A percentile compares a stretch with the other conserved stretches of the same genome.
These are phyloP conservation scores for Scaptomyza hsui DNA, from an alignment of 1,140 invertebrate species.

Conservation along the genomic window DNA sequence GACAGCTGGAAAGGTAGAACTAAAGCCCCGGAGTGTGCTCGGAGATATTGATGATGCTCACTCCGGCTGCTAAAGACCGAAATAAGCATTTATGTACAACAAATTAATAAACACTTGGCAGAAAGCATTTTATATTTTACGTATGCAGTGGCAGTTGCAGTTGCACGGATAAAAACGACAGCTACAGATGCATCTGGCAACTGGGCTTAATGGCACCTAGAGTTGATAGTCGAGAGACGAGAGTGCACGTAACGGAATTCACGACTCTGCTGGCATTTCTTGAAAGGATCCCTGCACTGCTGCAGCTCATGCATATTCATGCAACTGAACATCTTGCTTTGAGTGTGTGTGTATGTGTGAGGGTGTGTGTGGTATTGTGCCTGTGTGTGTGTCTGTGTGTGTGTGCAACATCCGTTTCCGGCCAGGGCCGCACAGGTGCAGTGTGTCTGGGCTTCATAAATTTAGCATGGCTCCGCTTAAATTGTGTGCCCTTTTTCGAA, in stretches of 20 bases:
- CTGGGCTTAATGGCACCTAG: constrained; percentile 60
- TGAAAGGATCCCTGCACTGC: constrained; percentile 50
- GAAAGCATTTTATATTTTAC: constrained; percentile 46
- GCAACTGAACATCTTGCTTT: not conserved
- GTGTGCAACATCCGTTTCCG: constrained; percentile 58
- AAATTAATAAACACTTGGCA: constrained; percentile 67
- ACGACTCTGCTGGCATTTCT: constrained; percentile 48
- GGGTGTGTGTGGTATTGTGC: constrained; percentile 2
- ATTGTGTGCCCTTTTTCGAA: constrained; percentile 64
- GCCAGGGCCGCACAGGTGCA: constrained; percentile 11
- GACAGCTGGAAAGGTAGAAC: not conserved
- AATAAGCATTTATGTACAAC: constrained; percentile 52
- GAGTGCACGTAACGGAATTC: constrained; percentile 20
- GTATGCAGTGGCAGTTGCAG: constrained; percentile 40
- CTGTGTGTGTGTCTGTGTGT: constrained; percentile 4
- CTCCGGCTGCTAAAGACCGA: constrained; percentile 5
- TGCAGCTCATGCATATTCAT: constrained; percentile 72
- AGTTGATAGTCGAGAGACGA: constrained; percentile 9
- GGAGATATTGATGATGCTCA: constrained; percentile 63
- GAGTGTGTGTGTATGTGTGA: not conserved
- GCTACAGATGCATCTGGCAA: constrained; percentile 40
- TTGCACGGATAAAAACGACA: constrained; percentile 4
- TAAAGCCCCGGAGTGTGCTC: constrained; percentile 22
- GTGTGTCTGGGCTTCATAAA: constrained; percentile 47
- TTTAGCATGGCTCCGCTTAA: constrained; percentile 57